Evolutionary conservation across 2,797 vertebrate species (phyloP).

Genomic region (Lepilemur ruficaudatus): DNA sequence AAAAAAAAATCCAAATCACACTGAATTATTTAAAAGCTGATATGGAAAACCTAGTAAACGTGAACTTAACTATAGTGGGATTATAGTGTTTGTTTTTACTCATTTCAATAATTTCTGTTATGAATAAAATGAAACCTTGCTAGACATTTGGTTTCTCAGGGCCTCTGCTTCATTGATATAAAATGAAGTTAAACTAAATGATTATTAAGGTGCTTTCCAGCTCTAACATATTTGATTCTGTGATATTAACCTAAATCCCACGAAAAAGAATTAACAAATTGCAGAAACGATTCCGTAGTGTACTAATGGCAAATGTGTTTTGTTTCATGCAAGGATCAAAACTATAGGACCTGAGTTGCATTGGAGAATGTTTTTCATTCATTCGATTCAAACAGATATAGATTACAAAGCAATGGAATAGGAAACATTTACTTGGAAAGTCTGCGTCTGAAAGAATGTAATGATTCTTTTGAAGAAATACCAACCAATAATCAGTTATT

Average conservation of each 20-base stretch:
- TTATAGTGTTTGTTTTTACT: background rate
- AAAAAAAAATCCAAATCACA: background rate
- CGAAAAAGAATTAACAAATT: background rate
- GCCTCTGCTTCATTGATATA: background rate
- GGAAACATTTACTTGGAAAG: background rate
- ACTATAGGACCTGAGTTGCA: background rate
- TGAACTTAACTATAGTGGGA: conserved; percentile 54
- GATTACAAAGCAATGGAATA: background rate
- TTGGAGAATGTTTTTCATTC: background rate
- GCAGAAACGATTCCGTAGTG: background rate
- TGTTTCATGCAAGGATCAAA: background rate
- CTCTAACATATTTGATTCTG: background rate
- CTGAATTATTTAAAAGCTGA: conserved; percentile 62
- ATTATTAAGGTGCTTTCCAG: conserved; percentile 20
- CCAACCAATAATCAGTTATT: conserved; percentile 41
- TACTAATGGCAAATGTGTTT: background rate
- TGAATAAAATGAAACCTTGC: conserved; percentile 35
- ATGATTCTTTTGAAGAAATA: conserved; percentile 40
- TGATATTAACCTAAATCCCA: background rate
- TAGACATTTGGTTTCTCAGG: conserved; percentile 19
- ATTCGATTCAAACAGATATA: background rate
- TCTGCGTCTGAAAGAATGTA: background rate
- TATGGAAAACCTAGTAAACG: conserved; percentile 6
- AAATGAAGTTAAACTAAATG: conserved; percentile 8
- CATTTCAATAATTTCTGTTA: conserved; percentile 40